Base-by-base conservation (phyloP, 2,797 vertebrate genomes). In the Pantherophis alleghaniensis region DNA sequence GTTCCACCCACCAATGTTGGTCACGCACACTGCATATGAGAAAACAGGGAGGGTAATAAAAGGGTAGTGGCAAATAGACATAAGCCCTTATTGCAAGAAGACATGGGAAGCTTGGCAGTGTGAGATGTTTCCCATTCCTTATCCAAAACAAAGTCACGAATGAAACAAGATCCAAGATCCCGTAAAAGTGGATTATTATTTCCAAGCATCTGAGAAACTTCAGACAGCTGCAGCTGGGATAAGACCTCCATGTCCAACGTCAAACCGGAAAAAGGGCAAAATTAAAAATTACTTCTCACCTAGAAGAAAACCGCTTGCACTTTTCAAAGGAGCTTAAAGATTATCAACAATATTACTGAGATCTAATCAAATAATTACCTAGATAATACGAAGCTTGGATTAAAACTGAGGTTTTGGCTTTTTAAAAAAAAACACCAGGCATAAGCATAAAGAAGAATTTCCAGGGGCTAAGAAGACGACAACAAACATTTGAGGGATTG, bases 171-270 rank as follows among this genome's bases (percentile, higher is more conserved):
- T 20, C 83, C 94, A 79, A 93, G 94, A 90, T 93, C 94, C 90
- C 90, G 92, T 91, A 92, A 94, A 83, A 96, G 94, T 89, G 93
- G 94, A 95, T 47, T 24, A 95, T 51, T 24, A 1, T 90, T 93
- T 94, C 95, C 94, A 96, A 96, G 53, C 86, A 88, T 91, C 92
- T 92, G 59, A 93, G 93, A 95, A 94, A 66, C 88, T 95, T 66
- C 93, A 26, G 86, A 87, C 83, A 96, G 95, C 94, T 95, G 95
- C 2, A 51, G 59, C 18, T 32, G 94, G 51, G 59, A 94, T 93
- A 87, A 87, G 94, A 95, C 74, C 92, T 93, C 91, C 87, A 28
- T 74, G 42, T 7, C 53, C 0, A 0, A 2, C 9, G 79, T 42
- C 63, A 90, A 91, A 94, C 74, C 63, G 59, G 93, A 60, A 90